A percentile compares a stretch with the other conserved stretches of the same genome.
These are phyloP conservation scores for Endotricha flammealis DNA, from an alignment of 2,888 invertebrate species.

Conservation along the genomic window DNA sequence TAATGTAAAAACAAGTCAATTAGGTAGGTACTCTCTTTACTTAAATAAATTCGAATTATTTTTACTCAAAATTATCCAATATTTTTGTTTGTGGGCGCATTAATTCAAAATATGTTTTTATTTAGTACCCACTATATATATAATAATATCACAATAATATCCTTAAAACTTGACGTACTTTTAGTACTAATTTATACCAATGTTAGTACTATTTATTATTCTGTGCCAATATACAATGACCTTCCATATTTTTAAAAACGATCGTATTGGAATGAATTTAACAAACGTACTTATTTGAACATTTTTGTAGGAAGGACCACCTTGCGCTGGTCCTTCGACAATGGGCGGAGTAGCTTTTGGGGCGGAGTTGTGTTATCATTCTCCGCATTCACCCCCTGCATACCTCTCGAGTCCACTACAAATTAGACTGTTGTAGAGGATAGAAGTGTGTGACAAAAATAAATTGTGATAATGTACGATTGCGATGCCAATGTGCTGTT, in stretches of 20 bases:
- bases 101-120: no score
- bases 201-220: no score
- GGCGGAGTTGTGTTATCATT: conserved; percentile 17
- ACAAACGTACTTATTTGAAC: neutral
- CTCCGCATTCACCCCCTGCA: conserved; percentile 18
- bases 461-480: neutral
- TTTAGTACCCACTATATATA: no score
- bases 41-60: no score
- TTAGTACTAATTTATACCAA: no score
- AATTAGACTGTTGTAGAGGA: neutral
- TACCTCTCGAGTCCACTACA: conserved; percentile 25
- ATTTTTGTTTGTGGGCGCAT: no score
- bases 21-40: no score
- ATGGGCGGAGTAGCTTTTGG: conserved; percentile 29
- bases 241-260: neutral
- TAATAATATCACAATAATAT: no score
- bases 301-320: neutral
- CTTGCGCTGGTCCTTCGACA: conserved; percentile 1
- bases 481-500: no score
- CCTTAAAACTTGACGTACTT: no score
- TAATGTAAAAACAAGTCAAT: no score
- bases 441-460: neutral
- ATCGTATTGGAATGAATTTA: neutral
- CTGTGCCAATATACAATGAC: neutral
- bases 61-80: no score